A percentile compares a stretch with the other conserved stretches of the same genome.
Conservation (phyloP, 2,888 invertebrate genomes). For the Apotomis capreana region DNA sequence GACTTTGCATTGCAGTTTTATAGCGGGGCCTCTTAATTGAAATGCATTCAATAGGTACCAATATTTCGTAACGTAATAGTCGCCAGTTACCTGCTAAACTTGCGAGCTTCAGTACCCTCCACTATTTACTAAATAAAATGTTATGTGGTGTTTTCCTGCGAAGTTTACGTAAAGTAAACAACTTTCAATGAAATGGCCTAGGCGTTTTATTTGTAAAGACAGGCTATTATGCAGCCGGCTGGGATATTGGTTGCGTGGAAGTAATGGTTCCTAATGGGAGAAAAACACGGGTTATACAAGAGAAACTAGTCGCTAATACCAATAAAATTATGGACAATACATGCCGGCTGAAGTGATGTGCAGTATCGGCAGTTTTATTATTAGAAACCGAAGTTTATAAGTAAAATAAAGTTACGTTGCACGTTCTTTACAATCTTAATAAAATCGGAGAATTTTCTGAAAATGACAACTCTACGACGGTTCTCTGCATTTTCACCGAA, state of each 20-base stretch:
- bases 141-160: conserved; percentile 25
- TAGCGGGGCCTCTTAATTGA: conserved; percentile 21
- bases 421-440: too few species aligned
- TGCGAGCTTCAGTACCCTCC: conserved; percentile 8
- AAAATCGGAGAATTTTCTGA: too few species aligned
- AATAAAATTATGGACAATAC: background rate
- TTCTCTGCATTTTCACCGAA: too few species aligned
- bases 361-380: too few species aligned
- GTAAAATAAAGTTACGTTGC: too few species aligned
- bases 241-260: conserved; percentile 28
- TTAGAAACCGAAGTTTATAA: too few species aligned
- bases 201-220: conserved; percentile 28
- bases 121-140: conserved; percentile 25
- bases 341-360: too few species aligned
- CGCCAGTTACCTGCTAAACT: conserved; percentile 20
- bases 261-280: conserved; percentile 29
- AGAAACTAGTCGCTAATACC: conserved; percentile 14
- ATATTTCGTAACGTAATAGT: conserved; percentile 30
- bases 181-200: conserved; percentile 37
- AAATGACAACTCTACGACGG: too few species aligned
- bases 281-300: conserved; percentile 22
- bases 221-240: conserved; percentile 33
- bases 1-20: conserved; percentile 18
- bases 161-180: conserved; percentile 40
- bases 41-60: conserved; percentile 21